phyloP scores from a whole-genome alignment of 2,888 invertebrate species.

The Cataglyphis cursor region DNA sequence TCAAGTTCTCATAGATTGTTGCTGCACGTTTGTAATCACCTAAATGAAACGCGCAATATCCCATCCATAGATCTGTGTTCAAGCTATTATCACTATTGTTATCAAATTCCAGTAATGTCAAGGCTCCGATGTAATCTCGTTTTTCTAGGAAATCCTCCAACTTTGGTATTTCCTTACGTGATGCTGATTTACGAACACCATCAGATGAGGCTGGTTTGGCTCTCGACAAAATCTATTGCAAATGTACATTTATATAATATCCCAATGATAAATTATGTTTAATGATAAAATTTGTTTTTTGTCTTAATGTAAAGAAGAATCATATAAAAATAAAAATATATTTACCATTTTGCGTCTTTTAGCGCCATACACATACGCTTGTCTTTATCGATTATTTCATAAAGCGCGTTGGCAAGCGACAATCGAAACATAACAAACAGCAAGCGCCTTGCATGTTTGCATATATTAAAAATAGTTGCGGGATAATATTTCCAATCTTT shows the following conservation, averaged over 20 bases:
- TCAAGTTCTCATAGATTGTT: slow-evolving; percentile 89
- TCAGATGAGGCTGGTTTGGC: slow-evolving; percentile 92
- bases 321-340: neutral
- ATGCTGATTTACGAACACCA: slow-evolving; percentile 83
- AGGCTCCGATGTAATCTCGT: slow-evolving; percentile 97
- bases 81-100: slow-evolving; percentile 85
- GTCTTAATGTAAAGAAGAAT: neutral
- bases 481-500: neutral
- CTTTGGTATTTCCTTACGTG: slow-evolving; percentile 90
- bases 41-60: slow-evolving; percentile 98
- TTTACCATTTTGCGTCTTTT: slow-evolving; percentile 38
- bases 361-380: neutral
- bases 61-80: slow-evolving; percentile 94
- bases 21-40: slow-evolving; percentile 94
- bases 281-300: neutral
- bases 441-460: neutral
- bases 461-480: neutral
- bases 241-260: neutral
- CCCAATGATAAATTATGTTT: neutral
- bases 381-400: slow-evolving; percentile 20
- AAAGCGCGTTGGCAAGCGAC: slow-evolving; percentile 30
- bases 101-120: slow-evolving; percentile 95
- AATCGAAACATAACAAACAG: slow-evolving; percentile 25
- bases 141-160: slow-evolving; percentile 96
- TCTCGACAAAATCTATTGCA: slow-evolving; percentile 92